Evolutionary conservation across 2,797 vertebrate species (phyloP), one percentile per base, ranked within the genome.

Genomic region (Champsocephalus esox): DNA sequence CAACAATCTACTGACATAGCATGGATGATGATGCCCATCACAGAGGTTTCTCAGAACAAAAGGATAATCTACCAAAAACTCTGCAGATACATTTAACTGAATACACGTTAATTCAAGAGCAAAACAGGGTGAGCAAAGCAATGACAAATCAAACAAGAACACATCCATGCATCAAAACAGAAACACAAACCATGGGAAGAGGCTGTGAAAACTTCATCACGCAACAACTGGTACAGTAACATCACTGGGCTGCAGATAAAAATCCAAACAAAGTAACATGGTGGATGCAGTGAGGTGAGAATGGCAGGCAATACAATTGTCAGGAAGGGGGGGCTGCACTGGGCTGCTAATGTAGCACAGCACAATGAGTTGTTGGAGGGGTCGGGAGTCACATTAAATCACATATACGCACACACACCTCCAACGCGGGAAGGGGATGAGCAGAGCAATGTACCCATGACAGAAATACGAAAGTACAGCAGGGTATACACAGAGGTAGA

Each of bases 291-390:
- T 14, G 43, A 41, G 46, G 51, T 70, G 52, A 73, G 19, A 68
- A 64, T 58, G 17, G 34, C 66, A 81, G 46, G 75, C 45, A 66
- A 70, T 38, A 66, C 32, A 41, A 28, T 17, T 38, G 13, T n/a
- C 80, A 34, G 6, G 24, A 14, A 13, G 32, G 28, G 24, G 28
- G 24, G 52, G 34, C 56, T 44, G 67, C 59, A 45, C 51, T 34
- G 57, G 45, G 24, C 64, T 94, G 91, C 92, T 88, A 28, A 77
- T 60, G 74, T 76, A 81, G 70, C 66, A 79, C 43, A 76, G 44
- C 64, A 82, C 70, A 82, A 81, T 70, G 60, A 55, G 52, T 14
- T 66, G 51, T 38, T n/a, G 12, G 16, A 38, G n/a, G 28, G 24
- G 14, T 19, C 12, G 52, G 28, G 56, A 49, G 67, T 44, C 64